Evolutionary conservation across 2,797 vertebrate genomes (phyloP), one percentile per base, ranked within the genome.

Genomic region (Arctocebus calabarensis): DNA sequence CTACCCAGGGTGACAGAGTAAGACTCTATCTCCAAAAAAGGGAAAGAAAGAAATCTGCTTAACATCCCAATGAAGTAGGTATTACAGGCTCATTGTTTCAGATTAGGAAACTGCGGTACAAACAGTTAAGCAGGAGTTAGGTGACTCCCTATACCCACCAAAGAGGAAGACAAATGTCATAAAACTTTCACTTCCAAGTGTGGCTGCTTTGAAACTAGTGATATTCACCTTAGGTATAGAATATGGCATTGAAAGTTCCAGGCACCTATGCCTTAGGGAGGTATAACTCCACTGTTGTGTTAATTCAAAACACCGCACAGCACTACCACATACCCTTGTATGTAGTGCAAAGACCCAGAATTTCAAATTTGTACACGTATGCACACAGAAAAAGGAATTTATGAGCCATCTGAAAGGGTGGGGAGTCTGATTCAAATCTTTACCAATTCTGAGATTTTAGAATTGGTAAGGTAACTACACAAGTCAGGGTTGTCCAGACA

Each of bases 251-350:
- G 2, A n/a, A 20, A 43, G 20, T 22, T 40, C 16, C 74, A 43
- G 25, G 29, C 77, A 61, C 23, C 2, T 17, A 25, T 0, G 0
- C 7, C 27, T 16, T 0, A 3, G 23, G 20, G 14, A 17, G 64
- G 85, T n/a, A 48, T 34, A n/a, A 62, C 37, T 48, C 55, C 34
- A 61, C 29, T 89, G 68, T 8, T 29, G 74, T 37, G 12, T 55
- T 43, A 45, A 77, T 40, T 48, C 27, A 29, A 79, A 78, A 52
- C 37, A 16, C 7, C 11, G 34, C 14, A 32, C 17, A 20, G 29
- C n/a, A 55, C 23, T 61, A 37, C 57, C 22, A 19, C 34, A 61
- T 2, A 40, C 43, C 57, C 17, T 25, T 22, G 23, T 3, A 25
- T 20, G 57, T 2, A 7, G 3, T 19, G 40, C 17, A 13, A 23